Evolutionary conservation across 2,797 vertebrate genomes (phyloP).

Genomic region (Coluber constrictor): DNA sequence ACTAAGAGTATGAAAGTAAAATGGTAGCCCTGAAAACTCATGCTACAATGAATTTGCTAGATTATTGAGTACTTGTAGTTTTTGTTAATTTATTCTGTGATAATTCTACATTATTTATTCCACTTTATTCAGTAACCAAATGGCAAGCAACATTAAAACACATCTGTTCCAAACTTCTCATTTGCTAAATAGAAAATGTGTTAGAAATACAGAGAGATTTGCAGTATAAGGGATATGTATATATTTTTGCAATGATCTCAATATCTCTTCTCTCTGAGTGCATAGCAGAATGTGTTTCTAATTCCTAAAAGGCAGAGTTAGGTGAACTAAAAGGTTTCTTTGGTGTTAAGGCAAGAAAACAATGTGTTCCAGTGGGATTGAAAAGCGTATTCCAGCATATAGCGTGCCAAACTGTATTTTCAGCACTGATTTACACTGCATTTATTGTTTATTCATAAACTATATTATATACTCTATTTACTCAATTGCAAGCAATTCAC

Average conservation of each 20-base stretch:
- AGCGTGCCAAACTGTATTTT: neutral
- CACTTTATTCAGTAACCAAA: constrained; percentile 1
- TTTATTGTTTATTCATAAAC: constrained; percentile 8
- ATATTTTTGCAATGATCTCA: constrained; percentile 6
- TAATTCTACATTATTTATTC: neutral
- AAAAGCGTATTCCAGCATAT: neutral
- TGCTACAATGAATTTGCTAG: neutral
- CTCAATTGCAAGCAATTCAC: neutral
- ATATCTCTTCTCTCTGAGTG: neutral
- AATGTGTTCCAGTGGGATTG: neutral
- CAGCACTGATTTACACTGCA: neutral
- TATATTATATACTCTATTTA: neutral
- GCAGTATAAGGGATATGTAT: neutral
- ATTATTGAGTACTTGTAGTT: neutral
- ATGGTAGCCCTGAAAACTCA: neutral
- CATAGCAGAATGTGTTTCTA: constrained; percentile 1
- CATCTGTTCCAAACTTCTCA: neutral
- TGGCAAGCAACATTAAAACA: neutral
- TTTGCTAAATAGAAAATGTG: constrained; percentile 8
- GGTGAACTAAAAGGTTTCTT: constrained; percentile 7
- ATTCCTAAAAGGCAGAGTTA: constrained; percentile 23
- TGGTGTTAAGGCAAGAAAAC: constrained; percentile 9
- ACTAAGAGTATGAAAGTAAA: neutral
- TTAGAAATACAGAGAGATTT: constrained; percentile 11
- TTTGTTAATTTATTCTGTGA: neutral